Conservation (phyloP, 2,888 invertebrate genomes). For the Callimorpha dominula region DNA sequence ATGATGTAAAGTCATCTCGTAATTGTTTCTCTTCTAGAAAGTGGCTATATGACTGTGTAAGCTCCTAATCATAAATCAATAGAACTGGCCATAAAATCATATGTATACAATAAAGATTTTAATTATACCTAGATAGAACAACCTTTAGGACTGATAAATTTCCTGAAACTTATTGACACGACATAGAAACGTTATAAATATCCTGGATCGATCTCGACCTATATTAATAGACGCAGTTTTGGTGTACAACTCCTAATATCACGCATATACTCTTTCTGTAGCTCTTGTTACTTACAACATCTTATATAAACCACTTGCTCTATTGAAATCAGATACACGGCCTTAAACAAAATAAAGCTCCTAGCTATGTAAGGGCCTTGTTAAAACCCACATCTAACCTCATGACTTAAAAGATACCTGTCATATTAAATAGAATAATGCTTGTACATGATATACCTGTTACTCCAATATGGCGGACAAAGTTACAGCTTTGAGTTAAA, state of each 20-base stretch:
- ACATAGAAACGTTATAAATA: not conserved
- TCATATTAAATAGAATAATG: conserved; percentile 44
- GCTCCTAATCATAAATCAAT: not conserved
- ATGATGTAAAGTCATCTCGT: too few species aligned
- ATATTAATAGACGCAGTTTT: not conserved
- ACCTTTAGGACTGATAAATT: not conserved
- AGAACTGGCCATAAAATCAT: not conserved
- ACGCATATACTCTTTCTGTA: not conserved
- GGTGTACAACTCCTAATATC: not conserved
- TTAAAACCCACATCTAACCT: conserved; percentile 24
- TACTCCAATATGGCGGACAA: conserved; percentile 48
- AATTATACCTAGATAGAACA: not conserved
- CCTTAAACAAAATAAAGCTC: not conserved
- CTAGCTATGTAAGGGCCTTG: not conserved
- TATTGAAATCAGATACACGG: not conserved
- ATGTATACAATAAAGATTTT: not conserved
- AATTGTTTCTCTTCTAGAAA: too few species aligned
- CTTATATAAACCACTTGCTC: not conserved
- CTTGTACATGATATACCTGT: conserved; percentile 55
- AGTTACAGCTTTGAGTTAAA: conserved; percentile 59
- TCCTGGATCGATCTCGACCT: too few species aligned
- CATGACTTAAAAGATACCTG: conserved; percentile 37
- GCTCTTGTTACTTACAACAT: not conserved
- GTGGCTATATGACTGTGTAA: not conserved
- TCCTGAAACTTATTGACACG: not conserved